Conservation (phyloP, 2,797 vertebrate species). For the Poecilia wingei region DNA sequence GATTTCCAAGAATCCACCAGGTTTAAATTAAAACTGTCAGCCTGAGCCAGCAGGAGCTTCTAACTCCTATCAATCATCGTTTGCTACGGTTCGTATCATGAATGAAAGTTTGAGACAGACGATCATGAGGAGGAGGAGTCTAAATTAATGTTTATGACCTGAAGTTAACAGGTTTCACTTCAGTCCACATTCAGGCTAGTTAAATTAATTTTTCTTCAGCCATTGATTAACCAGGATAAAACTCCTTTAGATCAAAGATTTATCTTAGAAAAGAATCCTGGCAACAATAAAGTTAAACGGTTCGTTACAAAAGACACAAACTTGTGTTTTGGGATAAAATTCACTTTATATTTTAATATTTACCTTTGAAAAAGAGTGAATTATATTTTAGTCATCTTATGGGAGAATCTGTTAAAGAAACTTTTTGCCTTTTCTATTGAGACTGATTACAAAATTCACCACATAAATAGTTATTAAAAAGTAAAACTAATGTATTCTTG, state of each 20-base stretch:
- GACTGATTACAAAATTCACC: too few relatives aligned
- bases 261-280: too few relatives aligned
- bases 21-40: not conserved
- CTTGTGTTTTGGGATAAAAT: not conserved
- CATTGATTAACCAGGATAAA: too few relatives aligned
- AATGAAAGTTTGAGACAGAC: constrained; percentile 1
- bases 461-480: not conserved
- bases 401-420: not conserved
- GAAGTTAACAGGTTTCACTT: not conserved
- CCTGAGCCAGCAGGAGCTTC: not conserved
- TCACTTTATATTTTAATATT: not conserved
- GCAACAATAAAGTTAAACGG: too few relatives aligned
- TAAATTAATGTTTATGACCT: not conserved
- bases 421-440: not conserved
- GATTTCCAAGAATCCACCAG: not conserved
- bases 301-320: too few relatives aligned
- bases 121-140: not conserved
- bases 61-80: not conserved
- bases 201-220: too few relatives aligned
- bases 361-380: not conserved
- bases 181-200: not conserved
- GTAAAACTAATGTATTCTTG: not conserved
- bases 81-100: not conserved
- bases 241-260: too few relatives aligned
- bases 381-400: not conserved